Evolutionary conservation across 2,113 vertebrate genomes (phyloP), one percentile per base, ranked within the genome.

Genomic region (Sinocyclocheilus anophthalmus): DNA sequence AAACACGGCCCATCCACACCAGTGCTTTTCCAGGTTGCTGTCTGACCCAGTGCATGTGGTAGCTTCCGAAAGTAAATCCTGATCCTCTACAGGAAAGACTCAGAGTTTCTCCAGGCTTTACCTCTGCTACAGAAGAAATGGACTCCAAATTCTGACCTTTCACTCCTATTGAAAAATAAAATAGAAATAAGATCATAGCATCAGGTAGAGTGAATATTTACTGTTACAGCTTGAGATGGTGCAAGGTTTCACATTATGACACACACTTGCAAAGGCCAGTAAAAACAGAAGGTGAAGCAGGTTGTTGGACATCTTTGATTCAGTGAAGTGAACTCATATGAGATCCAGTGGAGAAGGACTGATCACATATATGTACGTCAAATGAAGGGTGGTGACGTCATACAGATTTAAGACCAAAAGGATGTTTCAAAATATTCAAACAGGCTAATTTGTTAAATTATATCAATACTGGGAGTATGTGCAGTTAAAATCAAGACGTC

Each of bases 121-220:
- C 18, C 39, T 3, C 70, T 45, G 39, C 45, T 59, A 67, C 83
- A 61, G 53, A 48, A 76, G 87, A 57, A 50, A 84, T 89, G 14
- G 87, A 84, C 50, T 83, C 76, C 86, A 89, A 65, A 6, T 22
- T 48, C 67, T 88, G 87, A 85, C 86, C 63, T 55, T 80, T 67
- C 26, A 84, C 26, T 86, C 86, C 87, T 87, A n/a, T n/a, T 73
- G 70, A n/a, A 73, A 45, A 45, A 42, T 73, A 73, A 45, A 37
- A 70, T 0, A 37, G 30, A 70, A 70, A 13, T 42, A 45, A 42
- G 22, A 45, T 45, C 70, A 73, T 3, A 45, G n/a, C 4, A n/a
- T 65, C 61, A 65, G 61, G 24, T 6, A 14, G 9, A 61, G 22
- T 61, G 9, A n/a, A 72, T 42, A 20, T 72, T 9, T 42, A 11